Evolutionary conservation across 2,113 vertebrate species (phyloP).

Genomic region (Polypterus bichir): DNA sequence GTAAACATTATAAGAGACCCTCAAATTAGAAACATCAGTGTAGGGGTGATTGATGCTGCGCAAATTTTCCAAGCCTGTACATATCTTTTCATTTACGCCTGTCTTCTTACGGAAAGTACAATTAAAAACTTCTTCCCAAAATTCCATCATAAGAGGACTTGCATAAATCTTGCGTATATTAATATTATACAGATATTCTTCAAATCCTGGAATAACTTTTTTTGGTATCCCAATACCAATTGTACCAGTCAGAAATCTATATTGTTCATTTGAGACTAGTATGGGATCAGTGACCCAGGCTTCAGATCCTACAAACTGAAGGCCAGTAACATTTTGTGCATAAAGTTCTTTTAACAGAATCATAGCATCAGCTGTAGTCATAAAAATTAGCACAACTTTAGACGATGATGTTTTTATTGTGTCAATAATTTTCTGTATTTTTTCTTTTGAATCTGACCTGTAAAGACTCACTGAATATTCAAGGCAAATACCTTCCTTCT

Average conservation of each 20-base stretch:
- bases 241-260: conserved; percentile 40
- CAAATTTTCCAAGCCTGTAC: conserved; percentile 40
- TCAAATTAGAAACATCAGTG: conserved; percentile 46
- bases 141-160: conserved; percentile 36
- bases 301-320: conserved; percentile 59
- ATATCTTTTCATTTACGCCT: conserved; percentile 14
- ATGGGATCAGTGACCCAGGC: conserved; percentile 45
- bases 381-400: conserved; percentile 50
- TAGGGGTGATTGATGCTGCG: conserved; percentile 33
- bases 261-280: conserved; percentile 42
- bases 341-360: conserved; percentile 46
- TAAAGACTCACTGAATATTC: conserved; percentile 47
- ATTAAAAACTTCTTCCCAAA: conserved; percentile 42
- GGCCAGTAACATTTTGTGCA: conserved; percentile 49
- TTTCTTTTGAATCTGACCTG: conserved; percentile 32
- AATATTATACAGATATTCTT: conserved; percentile 34
- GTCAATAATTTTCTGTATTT: conserved; percentile 43
- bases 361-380: conserved; percentile 47
- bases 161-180: conserved; percentile 26
- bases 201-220: conserved; percentile 43
- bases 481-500: conserved; percentile 42
- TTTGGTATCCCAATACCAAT: conserved; percentile 47
- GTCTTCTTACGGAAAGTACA: conserved; percentile 24
- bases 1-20: conserved; percentile 51
- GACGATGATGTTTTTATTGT: conserved; percentile 44